These are phyloP conservation scores for Panagrolaimus sp. DNA, from an alignment of 1,140 invertebrate genomes.

Conservation along the genomic window DNA sequence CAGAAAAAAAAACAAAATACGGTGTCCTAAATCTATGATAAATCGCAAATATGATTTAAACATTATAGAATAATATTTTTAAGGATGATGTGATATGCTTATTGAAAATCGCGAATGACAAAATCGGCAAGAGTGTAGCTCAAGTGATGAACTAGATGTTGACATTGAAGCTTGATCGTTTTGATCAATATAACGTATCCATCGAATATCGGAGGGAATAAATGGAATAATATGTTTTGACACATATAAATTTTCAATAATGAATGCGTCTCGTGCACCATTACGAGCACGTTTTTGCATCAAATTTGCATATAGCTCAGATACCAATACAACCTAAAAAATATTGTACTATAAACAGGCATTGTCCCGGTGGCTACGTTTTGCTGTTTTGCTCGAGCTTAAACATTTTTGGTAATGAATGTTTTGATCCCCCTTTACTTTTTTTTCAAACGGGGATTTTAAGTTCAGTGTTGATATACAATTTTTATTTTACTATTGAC, in stretches of 20 bases:
- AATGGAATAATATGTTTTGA: constrained; percentile 58
- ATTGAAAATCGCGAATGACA: constrained; percentile 50
- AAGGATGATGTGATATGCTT: constrained; percentile 42
- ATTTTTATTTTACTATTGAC: no score
- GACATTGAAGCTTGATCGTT: constrained; percentile 35
- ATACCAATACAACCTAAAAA: constrained; percentile 56
- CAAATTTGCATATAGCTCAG: constrained; percentile 56
- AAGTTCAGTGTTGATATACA: no score
- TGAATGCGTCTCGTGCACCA: constrained; percentile 53
- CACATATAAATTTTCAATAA: constrained; percentile 58
- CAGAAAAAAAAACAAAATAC: not conserved
- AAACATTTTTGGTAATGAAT: no score
- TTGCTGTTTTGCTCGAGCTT: no score
- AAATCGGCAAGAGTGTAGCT: constrained; percentile 53
- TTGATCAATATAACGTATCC: constrained; percentile 55
- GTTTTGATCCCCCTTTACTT: no score
- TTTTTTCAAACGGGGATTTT: no score
- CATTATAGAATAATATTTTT: not conserved
- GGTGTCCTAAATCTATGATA: not conserved
- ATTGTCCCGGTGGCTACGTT: no score
- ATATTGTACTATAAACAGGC: no score
- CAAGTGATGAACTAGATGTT: constrained; percentile 33
- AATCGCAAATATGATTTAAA: not conserved
- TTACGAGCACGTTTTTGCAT: constrained; percentile 56
- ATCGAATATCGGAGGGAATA: constrained; percentile 56